Evolutionary conservation across 1,140 invertebrate species (phyloP).

Genomic region (Tetraneura akinire): DNA sequence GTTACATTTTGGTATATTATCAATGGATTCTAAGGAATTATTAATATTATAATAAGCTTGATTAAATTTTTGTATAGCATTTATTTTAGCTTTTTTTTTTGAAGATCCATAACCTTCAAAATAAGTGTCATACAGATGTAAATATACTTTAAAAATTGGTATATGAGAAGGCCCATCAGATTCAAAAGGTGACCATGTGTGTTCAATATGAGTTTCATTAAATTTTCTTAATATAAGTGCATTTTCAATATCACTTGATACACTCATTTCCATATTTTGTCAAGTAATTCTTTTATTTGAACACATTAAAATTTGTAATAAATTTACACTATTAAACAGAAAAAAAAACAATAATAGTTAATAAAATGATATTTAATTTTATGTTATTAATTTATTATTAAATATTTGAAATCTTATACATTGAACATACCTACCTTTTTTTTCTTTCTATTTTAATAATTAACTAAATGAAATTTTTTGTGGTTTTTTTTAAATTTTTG

Average conservation of each 20-base stretch:
- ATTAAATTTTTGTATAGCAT: neutral
- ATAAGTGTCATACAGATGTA: neutral
- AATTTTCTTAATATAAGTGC: constrained; percentile 12
- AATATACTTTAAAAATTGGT: neutral
- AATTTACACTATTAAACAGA: no score
- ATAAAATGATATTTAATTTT: no score
- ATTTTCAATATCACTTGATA: neutral
- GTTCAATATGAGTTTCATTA: neutral
- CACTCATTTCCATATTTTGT: neutral
- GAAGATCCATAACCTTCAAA: neutral
- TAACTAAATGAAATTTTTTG: no score
- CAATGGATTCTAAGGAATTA: neutral
- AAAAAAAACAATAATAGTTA: no score
- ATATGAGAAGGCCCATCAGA: constrained; percentile 12
- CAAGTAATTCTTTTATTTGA: no score
- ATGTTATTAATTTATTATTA: no score
- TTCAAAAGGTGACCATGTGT: constrained; percentile 3
- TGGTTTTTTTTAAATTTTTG: no score
- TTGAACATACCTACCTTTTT: no score
- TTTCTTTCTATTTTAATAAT: no score
- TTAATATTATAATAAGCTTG: neutral
- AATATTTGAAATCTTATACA: no score
- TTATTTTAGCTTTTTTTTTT: constrained; percentile 45
- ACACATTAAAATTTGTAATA: no score
- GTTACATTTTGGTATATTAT: neutral